Percentiles rank a stretch among this genome's conserved stretches.
These are phyloP conservation scores for Cavia porcellus DNA, from an alignment of 2,113 vertebrate species.

Conservation along the genomic window DNA sequence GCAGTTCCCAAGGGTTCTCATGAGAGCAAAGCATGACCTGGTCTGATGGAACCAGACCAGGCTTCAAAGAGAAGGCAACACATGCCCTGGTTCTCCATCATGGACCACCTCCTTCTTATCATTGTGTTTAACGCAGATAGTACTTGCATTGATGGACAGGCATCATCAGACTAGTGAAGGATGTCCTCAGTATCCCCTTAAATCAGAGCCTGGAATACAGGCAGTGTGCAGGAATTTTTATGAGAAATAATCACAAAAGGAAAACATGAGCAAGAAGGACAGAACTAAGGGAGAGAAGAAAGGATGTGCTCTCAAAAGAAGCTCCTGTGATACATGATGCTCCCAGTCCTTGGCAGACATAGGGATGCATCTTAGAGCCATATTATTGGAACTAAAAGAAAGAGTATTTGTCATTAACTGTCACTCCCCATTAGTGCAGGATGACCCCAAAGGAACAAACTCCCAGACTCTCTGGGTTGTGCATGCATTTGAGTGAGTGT, in stretches of 20 bases:
- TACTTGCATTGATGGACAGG: not conserved
- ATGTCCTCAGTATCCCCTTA: not conserved
- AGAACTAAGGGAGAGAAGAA: not conserved
- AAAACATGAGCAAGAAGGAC: not conserved
- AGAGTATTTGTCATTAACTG: not conserved
- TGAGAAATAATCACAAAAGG: not conserved
- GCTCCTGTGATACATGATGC: not conserved
- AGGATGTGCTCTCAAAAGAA: not conserved
- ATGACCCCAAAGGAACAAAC: not conserved
- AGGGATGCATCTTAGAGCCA: not conserved
- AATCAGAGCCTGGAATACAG: not conserved
- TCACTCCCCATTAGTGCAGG: not conserved
- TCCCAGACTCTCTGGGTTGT: not conserved
- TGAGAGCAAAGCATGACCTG: not conserved
- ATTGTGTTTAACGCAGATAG: not conserved
- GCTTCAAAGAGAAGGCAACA: not conserved
- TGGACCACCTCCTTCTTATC: not conserved
- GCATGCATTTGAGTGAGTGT: not conserved
- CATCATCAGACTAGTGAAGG: not conserved
- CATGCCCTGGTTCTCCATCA: not conserved
- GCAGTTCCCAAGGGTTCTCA: not conserved
- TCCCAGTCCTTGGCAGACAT: not conserved
- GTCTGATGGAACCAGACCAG: not conserved
- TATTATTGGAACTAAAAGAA: not conserved
- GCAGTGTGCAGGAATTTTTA: not conserved